A percentile compares a stretch with the other conserved stretches of the same genome.
Conservation (phyloP, 2,797 vertebrate genomes). For the Sebastes vulpes region DNA sequence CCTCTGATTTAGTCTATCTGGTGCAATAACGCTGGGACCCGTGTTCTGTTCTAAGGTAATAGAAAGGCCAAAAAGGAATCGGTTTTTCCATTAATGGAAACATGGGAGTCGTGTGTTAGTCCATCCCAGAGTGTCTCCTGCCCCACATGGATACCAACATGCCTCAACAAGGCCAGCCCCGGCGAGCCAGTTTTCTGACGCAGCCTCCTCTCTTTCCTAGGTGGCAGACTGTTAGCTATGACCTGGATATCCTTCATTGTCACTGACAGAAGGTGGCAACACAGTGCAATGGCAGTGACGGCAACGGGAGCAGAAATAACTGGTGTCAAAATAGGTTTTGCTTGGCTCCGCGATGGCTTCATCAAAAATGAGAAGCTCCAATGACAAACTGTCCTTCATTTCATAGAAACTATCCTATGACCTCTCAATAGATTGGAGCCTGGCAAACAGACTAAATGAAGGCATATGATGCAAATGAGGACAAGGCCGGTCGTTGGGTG, state of each 20-base stretch:
- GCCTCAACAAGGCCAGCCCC: conserved; percentile 36
- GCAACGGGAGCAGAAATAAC: background rate
- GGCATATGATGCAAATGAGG: background rate
- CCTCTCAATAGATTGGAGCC: background rate
- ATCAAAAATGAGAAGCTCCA: background rate
- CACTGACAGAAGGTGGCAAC: conserved; percentile 41
- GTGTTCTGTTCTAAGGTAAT: conserved; percentile 15
- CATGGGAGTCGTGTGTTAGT: conserved; percentile 14
- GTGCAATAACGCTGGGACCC: background rate
- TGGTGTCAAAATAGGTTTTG: conserved; percentile 7
- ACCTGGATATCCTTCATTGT: conserved; percentile 54
- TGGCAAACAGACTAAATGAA: background rate
- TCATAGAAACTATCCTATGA: background rate
- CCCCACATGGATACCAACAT: conserved; percentile 12
- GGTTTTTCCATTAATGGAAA: conserved; percentile 47
- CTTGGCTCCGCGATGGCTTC: conserved; percentile 1
- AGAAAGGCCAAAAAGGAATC: conserved; percentile 27
- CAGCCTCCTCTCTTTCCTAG: conserved; percentile 2
- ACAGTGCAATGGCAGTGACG: background rate
- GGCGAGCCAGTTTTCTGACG: conserved; percentile 16
- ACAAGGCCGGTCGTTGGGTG: background rate
- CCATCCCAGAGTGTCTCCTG: background rate
- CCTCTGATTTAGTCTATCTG: conserved; percentile 13
- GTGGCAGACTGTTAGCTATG: conserved; percentile 42
- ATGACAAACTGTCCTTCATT: background rate